Base-by-base conservation (phyloP, 2,888 invertebrate species). In the Labia minor region DNA sequence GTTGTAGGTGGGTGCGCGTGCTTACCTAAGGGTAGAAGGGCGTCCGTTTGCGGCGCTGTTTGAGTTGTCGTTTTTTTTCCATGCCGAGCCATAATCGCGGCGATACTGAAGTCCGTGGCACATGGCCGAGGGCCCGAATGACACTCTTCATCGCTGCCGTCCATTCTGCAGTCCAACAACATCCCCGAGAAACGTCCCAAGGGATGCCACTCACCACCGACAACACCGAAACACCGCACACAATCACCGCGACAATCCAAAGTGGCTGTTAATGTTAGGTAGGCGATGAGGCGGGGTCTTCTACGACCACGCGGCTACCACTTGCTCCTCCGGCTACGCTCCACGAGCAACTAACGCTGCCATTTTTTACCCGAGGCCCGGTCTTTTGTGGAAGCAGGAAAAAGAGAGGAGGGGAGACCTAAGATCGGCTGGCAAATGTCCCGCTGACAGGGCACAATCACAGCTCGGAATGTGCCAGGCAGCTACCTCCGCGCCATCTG, bases 61-160 rank as follows among this genome's bases (percentile, higher is more conserved):
- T 84, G 83, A 74, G 84, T 83, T 69, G 84, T 79, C 72, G 84
- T 84, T 64, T 81, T 80, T 19, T 81, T 74, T 37, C 81, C 81
- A 75, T 86, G 79, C 74, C 89, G 82, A 77, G 92, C 91, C 92
- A 95, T 95, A 78, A 95, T 94, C 74, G 94, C 94, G 70, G 93
- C 94, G 75, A 95, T 95, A 79, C 93, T 93, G 83, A 95, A 95
- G 83, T 95, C 95, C 71, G 95, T 95, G 79, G 93, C 92, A 81
- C 89, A 88, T 73, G 89, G 87, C 76, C 87, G 79, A 77, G 49
- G 49, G 49, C 84, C 85, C 70, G 86, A 76, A 66, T 76, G 76
- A 70, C 76, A 76, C 66, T 72, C 71, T 69, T 71, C 72, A 66
- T 76, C 76, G 68, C 75, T 76, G 70, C n/a, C 49, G 49, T 49